Evolutionary conservation across 2,797 vertebrate species (phyloP), one percentile per base, ranked within the genome.

Genomic region (Cygnus olor): DNA sequence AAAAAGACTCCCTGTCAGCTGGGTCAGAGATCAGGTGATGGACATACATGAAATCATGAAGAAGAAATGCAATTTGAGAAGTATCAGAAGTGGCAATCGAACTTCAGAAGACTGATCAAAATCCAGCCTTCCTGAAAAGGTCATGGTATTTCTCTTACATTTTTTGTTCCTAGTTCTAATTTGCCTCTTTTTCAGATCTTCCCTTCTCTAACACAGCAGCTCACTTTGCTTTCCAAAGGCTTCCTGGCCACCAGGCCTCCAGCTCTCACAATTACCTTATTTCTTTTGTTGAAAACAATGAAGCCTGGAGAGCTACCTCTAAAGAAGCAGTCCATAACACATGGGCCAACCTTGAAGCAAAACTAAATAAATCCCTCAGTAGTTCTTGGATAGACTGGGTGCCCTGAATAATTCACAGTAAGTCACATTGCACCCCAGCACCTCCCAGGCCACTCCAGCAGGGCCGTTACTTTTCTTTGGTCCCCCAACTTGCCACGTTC

Each of bases 41-140:
- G 61, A 36, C 54, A 79, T 6, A 16, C 0, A 1, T 6, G 6
- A 56, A 79, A 24, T 9, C 44, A n/a, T 0, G 2, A 71, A 63
- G 9, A 87, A 8, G 38, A 85, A 88, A 82, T 3, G 4, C 30
- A 58, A 7, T 6, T 7, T 2, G 1, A 89, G 40, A 27, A 64
- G 6, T 25, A 66, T 24, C 54, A 77, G 32, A 24, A 28, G 11
- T 30, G 16, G 27, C 53, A 85, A 49, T 49, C 60, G 65, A 64
- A 47, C 8, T 51, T 74, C 51, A 90, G 49, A 65, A 69, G 45
- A 72, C 56, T 42, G 70, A 78, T n/a, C 40, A 69, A 57, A 70
- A n/a, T 21, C 80, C 80, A 83, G 45, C 17, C 54, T 70, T 63
- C 44, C 51, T 38, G 30, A 42, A 70, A 88, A 91, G 65, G 53